Conservation (phyloP, 2,797 vertebrate species). For the Mionectes olivaceus region DNA sequence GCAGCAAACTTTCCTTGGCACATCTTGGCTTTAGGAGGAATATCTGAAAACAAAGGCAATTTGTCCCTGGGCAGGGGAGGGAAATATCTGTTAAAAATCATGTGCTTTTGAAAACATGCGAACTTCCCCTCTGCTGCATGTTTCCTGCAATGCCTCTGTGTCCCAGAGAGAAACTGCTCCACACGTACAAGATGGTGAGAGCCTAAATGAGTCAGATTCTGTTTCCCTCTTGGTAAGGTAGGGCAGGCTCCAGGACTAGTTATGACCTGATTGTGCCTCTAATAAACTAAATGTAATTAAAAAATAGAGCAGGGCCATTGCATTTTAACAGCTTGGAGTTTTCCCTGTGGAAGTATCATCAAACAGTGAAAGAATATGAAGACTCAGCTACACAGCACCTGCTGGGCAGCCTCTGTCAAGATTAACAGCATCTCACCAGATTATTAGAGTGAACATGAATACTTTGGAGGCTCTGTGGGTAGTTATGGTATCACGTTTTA, state of each 20-base stretch:
- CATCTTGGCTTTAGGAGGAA: neutral
- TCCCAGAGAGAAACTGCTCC: neutral
- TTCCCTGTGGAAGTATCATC: constrained; percentile 78
- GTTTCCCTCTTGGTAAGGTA: neutral
- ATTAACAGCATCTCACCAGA: constrained; percentile 78
- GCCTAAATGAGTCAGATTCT: constrained; percentile 31
- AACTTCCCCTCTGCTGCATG: neutral
- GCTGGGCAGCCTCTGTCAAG: constrained; percentile 78
- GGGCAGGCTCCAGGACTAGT: constrained; percentile 60
- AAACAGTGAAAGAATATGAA: constrained; percentile 77
- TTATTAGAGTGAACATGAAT: constrained; percentile 83
- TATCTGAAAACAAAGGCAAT: constrained; percentile 25
- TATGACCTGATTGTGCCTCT: constrained; percentile 73
- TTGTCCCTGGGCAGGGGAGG: neutral
- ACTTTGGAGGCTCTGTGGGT: constrained; percentile 79
- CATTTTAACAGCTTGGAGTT: constrained; percentile 78
- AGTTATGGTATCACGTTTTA: constrained; percentile 82
- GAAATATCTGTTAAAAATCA: neutral
- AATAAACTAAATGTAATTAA: constrained; percentile 83
- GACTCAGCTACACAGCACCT: constrained; percentile 75
- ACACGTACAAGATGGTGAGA: neutral
- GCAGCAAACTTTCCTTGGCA: neutral
- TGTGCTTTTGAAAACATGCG: neutral
- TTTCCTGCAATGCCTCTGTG: constrained; percentile 21
- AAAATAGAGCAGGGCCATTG: constrained; percentile 72